These are phyloP conservation scores for Drosophila multiciliata DNA, from an alignment of 2,888 invertebrate genomes.

Conservation along the genomic window DNA sequence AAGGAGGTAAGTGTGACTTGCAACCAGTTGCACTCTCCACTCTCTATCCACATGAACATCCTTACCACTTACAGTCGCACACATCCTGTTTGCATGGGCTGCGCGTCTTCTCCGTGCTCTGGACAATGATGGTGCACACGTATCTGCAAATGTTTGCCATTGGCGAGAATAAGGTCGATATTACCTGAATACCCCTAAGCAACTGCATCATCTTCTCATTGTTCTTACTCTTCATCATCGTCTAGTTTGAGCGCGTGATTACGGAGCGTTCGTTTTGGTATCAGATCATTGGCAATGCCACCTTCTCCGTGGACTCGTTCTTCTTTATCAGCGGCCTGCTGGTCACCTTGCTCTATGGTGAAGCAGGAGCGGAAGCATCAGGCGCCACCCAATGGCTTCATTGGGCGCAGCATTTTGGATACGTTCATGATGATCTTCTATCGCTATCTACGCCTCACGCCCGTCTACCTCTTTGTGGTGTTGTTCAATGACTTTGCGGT, in stretches of 20 bases:
- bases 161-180: slow-evolving; percentile 86
- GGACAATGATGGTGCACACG: slow-evolving; percentile 94
- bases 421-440: slow-evolving; percentile 85
- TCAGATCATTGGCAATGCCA: slow-evolving; percentile 93
- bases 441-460: slow-evolving; percentile 90
- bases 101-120: slow-evolving; percentile 91
- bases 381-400: slow-evolving; percentile 64
- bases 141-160: slow-evolving; percentile 93
- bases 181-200: background rate
- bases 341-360: slow-evolving; percentile 90
- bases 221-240: background rate
- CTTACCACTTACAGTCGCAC: slow-evolving; percentile 87
- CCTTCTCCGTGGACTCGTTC: slow-evolving; percentile 94
- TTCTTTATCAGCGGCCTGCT: slow-evolving; percentile 94
- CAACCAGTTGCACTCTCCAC: background rate
- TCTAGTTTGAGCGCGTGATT: slow-evolving; percentile 88
- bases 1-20: slow-evolving; percentile 75
- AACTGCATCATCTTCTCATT: background rate
- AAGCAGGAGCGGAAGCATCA: slow-evolving; percentile 86
- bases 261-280: slow-evolving; percentile 92
- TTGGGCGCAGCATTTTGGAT: slow-evolving; percentile 68
- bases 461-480: slow-evolving; percentile 92
- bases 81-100: slow-evolving; percentile 92
- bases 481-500: slow-evolving; percentile 90
- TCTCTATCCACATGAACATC: background rate